Evolutionary conservation across 2,888 invertebrate genomes (phyloP).

Genomic region (Xestia rhomboidea): DNA sequence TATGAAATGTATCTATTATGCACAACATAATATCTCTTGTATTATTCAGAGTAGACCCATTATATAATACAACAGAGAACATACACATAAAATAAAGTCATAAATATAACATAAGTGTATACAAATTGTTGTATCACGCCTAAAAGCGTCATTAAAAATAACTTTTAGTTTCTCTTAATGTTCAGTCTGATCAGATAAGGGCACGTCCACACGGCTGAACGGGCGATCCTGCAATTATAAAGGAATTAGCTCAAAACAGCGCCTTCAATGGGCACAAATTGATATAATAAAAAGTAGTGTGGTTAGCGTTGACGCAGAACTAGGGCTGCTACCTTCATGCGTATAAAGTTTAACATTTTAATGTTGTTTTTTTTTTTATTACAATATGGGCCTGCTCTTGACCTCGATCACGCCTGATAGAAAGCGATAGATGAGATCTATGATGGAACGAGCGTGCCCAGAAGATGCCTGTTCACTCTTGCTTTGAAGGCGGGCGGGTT

Average conservation of each 20-base stretch:
- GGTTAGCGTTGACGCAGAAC: conserved; percentile 74
- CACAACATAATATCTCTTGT: background rate
- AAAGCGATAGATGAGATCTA: too few species aligned
- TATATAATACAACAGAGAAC: conserved; percentile 11
- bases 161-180: conserved; percentile 82
- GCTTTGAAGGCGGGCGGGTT: too few species aligned
- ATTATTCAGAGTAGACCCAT: background rate
- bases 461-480: too few species aligned
- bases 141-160: conserved; percentile 76
- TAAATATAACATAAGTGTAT: conserved; percentile 65
- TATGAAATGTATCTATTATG: background rate
- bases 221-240: conserved; percentile 89
- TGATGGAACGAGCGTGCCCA: too few species aligned
- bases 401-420: too few species aligned
- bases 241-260: conserved; percentile 89
- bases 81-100: conserved; percentile 50
- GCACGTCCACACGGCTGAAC: conserved; percentile 79
- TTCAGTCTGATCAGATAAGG: conserved; percentile 84
- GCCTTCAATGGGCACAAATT: conserved; percentile 90
- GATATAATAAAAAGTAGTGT: conserved; percentile 90
- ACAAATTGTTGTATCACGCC: conserved; percentile 73
- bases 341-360: background rate
- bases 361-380: too few species aligned
- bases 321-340: conserved; percentile 68
- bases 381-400: too few species aligned